phyloP scores from a whole-genome alignment of 2,113 vertebrate genomes.

The Artemisiospiza belli region DNA sequence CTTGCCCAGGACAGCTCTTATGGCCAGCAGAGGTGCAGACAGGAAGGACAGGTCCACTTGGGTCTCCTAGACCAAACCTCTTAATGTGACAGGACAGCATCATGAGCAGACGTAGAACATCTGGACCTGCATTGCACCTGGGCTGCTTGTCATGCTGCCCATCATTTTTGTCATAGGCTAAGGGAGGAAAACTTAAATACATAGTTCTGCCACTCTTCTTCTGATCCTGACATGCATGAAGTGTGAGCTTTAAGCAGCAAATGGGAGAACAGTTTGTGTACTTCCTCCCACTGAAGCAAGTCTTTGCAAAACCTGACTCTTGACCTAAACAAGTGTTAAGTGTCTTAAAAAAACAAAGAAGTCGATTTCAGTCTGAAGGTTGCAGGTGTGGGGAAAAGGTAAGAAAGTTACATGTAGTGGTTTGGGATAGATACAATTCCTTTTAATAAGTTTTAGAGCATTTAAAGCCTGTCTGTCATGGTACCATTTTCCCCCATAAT shows the following conservation, averaged over 20 bases:
- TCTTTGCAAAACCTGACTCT: neutral
- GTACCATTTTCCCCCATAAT: neutral
- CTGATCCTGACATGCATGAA: neutral
- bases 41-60: neutral
- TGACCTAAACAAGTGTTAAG: neutral
- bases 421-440: neutral
- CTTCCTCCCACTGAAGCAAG: neutral
- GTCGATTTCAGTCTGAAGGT: neutral
- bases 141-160: neutral
- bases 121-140: neutral
- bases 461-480: neutral
- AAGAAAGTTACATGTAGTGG: neutral
- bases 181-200: neutral
- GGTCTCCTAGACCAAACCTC: neutral
- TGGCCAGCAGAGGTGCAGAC: accelerated
- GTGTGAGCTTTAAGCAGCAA: neutral
- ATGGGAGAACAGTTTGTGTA: neutral
- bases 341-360: neutral
- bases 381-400: neutral
- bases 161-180: accelerated
- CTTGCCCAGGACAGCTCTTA: neutral
- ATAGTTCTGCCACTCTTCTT: neutral
- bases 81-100: neutral
- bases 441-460: neutral
- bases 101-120: neutral